Conservation (phyloP, 1,140 invertebrate genomes). For the Dendrolimus punctatus region DNA sequence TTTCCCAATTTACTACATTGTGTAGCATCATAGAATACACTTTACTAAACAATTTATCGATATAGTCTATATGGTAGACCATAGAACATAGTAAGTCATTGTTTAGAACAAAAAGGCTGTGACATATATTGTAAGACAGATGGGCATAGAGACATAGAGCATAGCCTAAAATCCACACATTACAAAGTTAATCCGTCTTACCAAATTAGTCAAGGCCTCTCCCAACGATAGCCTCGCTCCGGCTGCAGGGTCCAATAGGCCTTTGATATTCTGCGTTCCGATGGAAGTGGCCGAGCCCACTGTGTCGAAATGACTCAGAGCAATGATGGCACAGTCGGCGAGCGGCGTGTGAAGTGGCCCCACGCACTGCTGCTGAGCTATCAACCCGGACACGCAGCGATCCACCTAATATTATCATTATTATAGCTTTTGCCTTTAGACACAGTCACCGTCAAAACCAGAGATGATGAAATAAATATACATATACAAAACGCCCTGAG, state of each 20-base stretch:
- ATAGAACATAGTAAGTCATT: too few relatives aligned
- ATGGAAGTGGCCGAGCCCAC: conserved; percentile 94
- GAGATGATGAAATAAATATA: too few relatives aligned
- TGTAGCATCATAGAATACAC: too few relatives aligned
- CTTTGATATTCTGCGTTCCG: conserved; percentile 97
- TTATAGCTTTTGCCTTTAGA: too few relatives aligned
- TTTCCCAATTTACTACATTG: too few relatives aligned
- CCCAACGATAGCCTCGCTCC: conserved; percentile 95
- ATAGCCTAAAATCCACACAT: too few relatives aligned
- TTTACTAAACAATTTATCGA: too few relatives aligned
- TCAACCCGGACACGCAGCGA: conserved; percentile 94
- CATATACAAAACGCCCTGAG: too few relatives aligned
- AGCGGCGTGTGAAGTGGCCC: conserved; percentile 96
- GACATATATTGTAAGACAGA: neutral
- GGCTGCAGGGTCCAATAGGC: conserved; percentile 83
- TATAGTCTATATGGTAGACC: too few relatives aligned
- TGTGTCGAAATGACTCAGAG: conserved; percentile 81
- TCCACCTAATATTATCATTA: conserved; percentile 78
- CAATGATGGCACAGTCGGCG: conserved; percentile 95
- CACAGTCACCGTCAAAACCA: too few relatives aligned
- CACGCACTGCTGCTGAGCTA: conserved; percentile 98
- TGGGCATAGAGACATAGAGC: neutral
- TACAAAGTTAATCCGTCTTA: conserved; percentile 16
- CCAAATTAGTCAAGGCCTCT: conserved; percentile 95
- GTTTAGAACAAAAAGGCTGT: too few relatives aligned